A percentile compares a stretch with the other conserved stretches of the same genome.
These are phyloP conservation scores for Eupelmus urozonus DNA, from an alignment of 2,888 invertebrate species.

Conservation along the genomic window DNA sequence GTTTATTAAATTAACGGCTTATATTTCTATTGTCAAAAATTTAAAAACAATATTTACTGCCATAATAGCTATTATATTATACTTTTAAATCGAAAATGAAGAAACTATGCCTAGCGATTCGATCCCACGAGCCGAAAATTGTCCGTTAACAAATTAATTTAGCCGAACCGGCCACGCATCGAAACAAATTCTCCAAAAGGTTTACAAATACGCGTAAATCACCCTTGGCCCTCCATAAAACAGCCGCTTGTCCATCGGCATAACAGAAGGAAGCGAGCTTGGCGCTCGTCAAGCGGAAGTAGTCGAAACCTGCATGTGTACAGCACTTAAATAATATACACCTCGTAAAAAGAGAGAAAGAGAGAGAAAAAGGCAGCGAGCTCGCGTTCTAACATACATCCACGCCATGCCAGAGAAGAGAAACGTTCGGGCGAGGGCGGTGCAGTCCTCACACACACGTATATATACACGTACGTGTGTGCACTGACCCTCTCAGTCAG, in stretches of 20 bases:
- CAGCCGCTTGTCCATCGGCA: neutral
- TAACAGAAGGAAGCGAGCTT: constrained; percentile 8
- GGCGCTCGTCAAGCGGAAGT: too few species aligned
- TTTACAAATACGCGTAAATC: constrained; percentile 29
- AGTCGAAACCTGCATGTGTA: constrained; percentile 10
- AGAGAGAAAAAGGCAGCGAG: neutral
- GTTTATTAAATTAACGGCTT: too few species aligned
- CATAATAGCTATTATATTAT: too few species aligned
- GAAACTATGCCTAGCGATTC: too few species aligned
- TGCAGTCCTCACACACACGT: constrained; percentile 10
- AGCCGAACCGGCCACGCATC: too few species aligned
- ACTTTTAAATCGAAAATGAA: too few species aligned
- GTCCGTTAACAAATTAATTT: too few species aligned
- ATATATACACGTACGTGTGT: neutral
- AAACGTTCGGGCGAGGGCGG: constrained; percentile 8
- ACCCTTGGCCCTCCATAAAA: neutral
- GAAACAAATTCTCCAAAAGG: constrained; percentile 16
- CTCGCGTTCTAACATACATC: neutral
- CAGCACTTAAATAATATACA: constrained; percentile 38
- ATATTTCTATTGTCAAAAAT: too few species aligned
- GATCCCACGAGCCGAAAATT: too few species aligned
- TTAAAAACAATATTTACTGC: too few species aligned
- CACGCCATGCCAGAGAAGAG: constrained; percentile 4
- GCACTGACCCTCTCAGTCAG: constrained; percentile 24
- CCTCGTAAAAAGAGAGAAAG: constrained; percentile 14